Percentiles rank a stretch among this genome's conserved stretches.
These are phyloP conservation scores for Diabrotica virgifera DNA, from an alignment of 1,140 invertebrate genomes.

Conservation along the genomic window DNA sequence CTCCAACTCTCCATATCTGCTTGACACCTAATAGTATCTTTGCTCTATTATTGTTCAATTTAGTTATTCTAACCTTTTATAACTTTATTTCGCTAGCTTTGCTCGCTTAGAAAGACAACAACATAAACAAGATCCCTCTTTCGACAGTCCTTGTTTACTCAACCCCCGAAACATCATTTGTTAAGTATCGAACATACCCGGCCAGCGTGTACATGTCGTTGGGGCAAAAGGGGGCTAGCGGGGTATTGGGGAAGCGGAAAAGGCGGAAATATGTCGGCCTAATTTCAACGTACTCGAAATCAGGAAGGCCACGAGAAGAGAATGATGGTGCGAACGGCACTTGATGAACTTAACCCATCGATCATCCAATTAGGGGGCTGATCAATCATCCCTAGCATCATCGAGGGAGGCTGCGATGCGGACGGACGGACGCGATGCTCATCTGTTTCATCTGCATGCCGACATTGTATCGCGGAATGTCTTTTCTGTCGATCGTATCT, in stretches of 20 bases:
- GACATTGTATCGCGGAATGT: background rate
- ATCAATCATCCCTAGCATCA: slow-evolving; percentile 56
- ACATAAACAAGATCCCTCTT: too few species aligned
- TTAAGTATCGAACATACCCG: slow-evolving; percentile 8
- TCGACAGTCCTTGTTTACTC: background rate
- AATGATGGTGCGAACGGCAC: slow-evolving; percentile 37
- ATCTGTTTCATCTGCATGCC: slow-evolving; percentile 49
- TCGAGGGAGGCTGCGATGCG: slow-evolving; percentile 4
- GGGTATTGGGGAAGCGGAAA: background rate
- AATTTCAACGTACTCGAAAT: slow-evolving; percentile 23
- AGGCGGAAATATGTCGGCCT: slow-evolving; percentile 26
- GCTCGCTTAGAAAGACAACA: too few species aligned
- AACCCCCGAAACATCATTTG: slow-evolving; percentile 7
- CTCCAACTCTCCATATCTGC: too few species aligned
- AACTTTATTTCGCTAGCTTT: too few species aligned
- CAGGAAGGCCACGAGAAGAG: slow-evolving; percentile 18
- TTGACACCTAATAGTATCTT: too few species aligned
- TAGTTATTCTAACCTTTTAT: too few species aligned
- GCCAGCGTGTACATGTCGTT: slow-evolving; percentile 23
- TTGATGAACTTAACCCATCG: slow-evolving; percentile 55
- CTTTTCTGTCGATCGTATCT: background rate
- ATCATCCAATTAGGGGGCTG: slow-evolving; percentile 61
- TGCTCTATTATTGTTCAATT: too few species aligned
- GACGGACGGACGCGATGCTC: slow-evolving; percentile 37
- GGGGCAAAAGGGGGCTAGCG: slow-evolving; percentile 10